Base-by-base conservation (phyloP, 2,113 vertebrate species). In the Pteruthius melanotis region DNA sequence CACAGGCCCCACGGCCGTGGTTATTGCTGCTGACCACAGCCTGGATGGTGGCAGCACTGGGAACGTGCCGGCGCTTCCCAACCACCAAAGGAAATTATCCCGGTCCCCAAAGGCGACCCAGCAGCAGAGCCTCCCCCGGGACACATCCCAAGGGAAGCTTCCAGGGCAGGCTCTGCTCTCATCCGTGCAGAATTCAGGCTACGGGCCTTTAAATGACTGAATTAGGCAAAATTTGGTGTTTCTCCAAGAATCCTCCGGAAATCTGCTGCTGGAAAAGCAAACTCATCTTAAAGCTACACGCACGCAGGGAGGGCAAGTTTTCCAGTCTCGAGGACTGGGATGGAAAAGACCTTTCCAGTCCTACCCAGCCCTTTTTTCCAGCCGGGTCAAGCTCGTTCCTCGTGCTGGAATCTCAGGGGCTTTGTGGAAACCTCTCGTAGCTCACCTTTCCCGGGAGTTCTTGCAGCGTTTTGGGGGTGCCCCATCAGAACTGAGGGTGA, bases 241-340 rank as follows among this genome's bases (percentile, higher is more conserved):
- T 96, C 85, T 96, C 95, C 95, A 97, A 96, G 93, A 96, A 95
- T 94, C 40, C 90, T 94, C 96, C 82, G 93, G 96, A 97, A 97
- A 96, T 96, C 75, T 95, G 93, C 90, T 90, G 82, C 92, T 96
- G 95, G 95, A 97, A 96, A 96, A 95, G 95, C 95, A 85, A 97
- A 66, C 94, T 96, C 95, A 96, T 95, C 95, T 95, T 94, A 95
- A 96, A 94, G 95, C 90, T 37, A 27, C 93, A 91, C 1, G 12
- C 77, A 33, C 5, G 0, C 30, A 3, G 70, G 72, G 80, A n/a
- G 8, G 81, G 66, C 39, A 3, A 76, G 57, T 91, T 95, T 93
- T 84, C 82, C 90, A 28, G 31, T n/a, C 81, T 13, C 7, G 0
- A 26, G 53, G 83, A 13, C 7, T 26, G 44, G 87, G 77, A 1